Conservation (phyloP, 1,140 invertebrate species). For the Colletes latitarsis region DNA sequence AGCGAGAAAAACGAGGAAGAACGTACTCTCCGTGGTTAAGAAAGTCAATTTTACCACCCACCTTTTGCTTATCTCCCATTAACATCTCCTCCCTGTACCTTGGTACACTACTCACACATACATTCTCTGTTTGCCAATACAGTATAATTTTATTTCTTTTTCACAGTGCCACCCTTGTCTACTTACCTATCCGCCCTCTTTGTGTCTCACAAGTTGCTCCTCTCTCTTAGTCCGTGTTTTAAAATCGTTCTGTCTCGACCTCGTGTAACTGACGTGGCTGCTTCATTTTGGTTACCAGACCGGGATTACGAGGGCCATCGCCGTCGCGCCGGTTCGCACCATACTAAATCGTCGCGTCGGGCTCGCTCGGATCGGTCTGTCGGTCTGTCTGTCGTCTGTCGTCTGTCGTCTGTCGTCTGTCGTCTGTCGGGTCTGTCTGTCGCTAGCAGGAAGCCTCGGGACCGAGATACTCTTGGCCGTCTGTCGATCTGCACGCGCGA, state of each 20-base stretch:
- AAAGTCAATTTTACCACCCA: constrained; percentile 8
- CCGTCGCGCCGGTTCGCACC: constrained; percentile 90
- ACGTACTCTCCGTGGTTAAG: constrained; percentile 40
- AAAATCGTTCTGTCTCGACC: constrained; percentile 55
- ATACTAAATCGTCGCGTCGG: constrained; percentile 84
- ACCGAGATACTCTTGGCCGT: constrained; percentile 78
- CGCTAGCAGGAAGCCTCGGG: constrained; percentile 80
- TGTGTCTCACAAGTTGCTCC: constrained; percentile 44
- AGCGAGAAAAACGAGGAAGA: constrained; percentile 65
- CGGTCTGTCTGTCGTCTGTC: constrained; percentile 78
- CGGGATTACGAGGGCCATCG: constrained; percentile 87
- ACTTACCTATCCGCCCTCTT: constrained; percentile 33
- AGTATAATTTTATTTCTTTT: constrained; percentile 18
- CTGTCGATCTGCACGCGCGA: constrained; percentile 76
- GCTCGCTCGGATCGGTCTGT: constrained; percentile 78
- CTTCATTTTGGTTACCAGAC: constrained; percentile 83
- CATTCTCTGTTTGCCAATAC: constrained; percentile 7
- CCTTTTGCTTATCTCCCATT: constrained; percentile 4
- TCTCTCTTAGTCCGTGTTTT: constrained; percentile 53
- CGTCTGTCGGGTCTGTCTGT: constrained; percentile 73
- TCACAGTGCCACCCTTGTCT: constrained; percentile 39
- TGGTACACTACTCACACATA: not conserved
- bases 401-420: constrained; percentile 76
- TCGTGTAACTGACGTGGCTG: constrained; percentile 75
- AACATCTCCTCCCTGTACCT: constrained; percentile 1